Base-by-base conservation (phyloP, 2,797 vertebrate species). In the Mionectes olivaceus region DNA sequence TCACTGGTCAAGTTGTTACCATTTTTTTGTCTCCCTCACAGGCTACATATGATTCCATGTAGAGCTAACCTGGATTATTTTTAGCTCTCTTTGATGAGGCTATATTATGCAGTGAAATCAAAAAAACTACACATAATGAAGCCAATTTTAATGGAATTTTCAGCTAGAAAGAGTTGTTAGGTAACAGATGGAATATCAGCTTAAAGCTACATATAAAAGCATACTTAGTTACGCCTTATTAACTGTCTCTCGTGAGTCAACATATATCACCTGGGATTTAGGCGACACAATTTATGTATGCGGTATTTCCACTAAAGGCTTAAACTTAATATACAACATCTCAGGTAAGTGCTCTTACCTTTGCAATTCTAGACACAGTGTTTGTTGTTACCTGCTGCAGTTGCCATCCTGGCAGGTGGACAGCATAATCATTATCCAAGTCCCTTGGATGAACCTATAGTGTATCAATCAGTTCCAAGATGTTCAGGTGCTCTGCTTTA, bases 111-210 rank as follows among this genome's bases (percentile, higher is more conserved):
- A 70, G 35, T 39, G 46, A 80, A 92, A 89, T 9, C 53, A 86
- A 11, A 83, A 74, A 80, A 47, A 3, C 33, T 55, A 60, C 10
- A 39, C 5, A 80, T 82, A 95, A 90, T 28, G 39, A 93, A 87
- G 64, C 19, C 76, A 93, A 89, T 85, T 89, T 77, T 85, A 89
- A 60, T 18, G 8, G 44, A 80, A 56, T 70, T 83, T 89, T 94
- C 44, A 87, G 85, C 41, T 53, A 77, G 37, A 91, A 83, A 49
- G 56, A 46, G 22, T 33, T 77, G 56, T n/a, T 87, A 60, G 49
- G 41, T 93, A 90, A 59, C 75, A 87, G 86, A 92, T 63, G 53
- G 71, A 87, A 28, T 89, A 83, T 52, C 84, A 87, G 28, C 56
- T 89, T 70, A 87, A 87, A 87, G 47, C 11, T 63, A 86, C 53